phyloP scores from a whole-genome alignment of 2,113 vertebrate genomes.

The Phylloscopus whistleri region DNA sequence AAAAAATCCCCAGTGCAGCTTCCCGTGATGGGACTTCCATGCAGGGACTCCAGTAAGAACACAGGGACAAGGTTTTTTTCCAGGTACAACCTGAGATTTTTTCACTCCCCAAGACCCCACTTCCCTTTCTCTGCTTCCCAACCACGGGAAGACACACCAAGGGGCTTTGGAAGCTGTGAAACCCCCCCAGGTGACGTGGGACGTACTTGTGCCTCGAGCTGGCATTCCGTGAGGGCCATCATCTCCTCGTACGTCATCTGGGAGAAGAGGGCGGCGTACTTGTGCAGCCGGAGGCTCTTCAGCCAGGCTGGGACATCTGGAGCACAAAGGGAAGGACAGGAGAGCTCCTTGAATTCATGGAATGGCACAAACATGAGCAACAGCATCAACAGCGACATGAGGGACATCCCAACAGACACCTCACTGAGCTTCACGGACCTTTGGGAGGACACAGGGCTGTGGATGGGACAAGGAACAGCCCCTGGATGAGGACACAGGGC shows the following conservation, averaged over 20 bases:
- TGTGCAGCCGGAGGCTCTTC: constrained; percentile 97
- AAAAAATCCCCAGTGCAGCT: rapidly evolving
- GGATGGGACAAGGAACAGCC: not conserved
- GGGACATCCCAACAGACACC: not conserved
- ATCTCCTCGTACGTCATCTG: constrained; percentile 98
- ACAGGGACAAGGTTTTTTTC: not conserved
- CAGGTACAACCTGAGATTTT: not conserved
- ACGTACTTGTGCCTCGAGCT: constrained; percentile 90
- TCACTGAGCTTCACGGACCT: not conserved
- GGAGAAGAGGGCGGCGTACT: constrained; percentile 94
- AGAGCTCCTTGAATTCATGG: not conserved
- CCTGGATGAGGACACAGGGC: not conserved
- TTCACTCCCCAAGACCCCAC: not conserved
- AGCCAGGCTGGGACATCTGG: constrained; percentile 96
- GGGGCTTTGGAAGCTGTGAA: rapidly evolving
- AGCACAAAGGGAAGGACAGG: not conserved
- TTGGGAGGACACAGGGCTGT: not conserved
- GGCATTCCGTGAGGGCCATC: constrained; percentile 94
- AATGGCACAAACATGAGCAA: rapidly evolving
- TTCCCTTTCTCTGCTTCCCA: not conserved
- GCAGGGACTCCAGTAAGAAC: not conserved
- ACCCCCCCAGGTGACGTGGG: rapidly evolving
- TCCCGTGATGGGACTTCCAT: not conserved
- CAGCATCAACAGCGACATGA: rapidly evolving
- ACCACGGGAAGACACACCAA: not conserved